These are phyloP conservation scores for Centrocercus urophasianus DNA, from an alignment of 2,113 vertebrate genomes.

Conservation along the genomic window DNA sequence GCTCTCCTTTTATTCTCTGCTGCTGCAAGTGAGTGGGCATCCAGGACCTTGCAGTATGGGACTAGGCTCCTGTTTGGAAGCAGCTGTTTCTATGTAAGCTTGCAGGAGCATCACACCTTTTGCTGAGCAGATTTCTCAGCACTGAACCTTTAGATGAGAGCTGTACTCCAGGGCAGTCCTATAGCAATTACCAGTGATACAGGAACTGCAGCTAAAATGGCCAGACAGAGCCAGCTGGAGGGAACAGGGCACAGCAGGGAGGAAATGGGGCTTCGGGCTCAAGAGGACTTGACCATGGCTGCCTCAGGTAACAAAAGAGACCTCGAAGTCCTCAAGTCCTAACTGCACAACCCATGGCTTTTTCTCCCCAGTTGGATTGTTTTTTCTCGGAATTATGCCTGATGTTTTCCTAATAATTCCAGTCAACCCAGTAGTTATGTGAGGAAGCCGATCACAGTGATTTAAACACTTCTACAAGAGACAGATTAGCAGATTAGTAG, in stretches of 20 bases:
- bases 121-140: neutral
- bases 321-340: neutral
- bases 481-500: slow-evolving; percentile 54
- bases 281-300: neutral
- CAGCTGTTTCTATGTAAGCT: neutral
- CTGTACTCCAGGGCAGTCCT: neutral
- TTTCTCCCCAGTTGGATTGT: neutral
- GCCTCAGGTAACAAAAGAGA: neutral
- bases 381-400: slow-evolving; percentile 24
- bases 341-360: neutral
- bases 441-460: slow-evolving; percentile 7
- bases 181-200: neutral
- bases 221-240: neutral
- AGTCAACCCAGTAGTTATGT: neutral
- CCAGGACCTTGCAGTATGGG: neutral
- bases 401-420: slow-evolving; percentile 45
- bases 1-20: neutral
- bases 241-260: neutral
- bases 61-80: neutral
- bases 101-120: neutral
- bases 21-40: neutral
- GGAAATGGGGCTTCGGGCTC: neutral
- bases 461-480: slow-evolving; percentile 47
- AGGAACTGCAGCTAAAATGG: neutral
- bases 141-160: neutral